phyloP scores from a whole-genome alignment of 2,888 invertebrate species.

The Ochropleura plecta region DNA sequence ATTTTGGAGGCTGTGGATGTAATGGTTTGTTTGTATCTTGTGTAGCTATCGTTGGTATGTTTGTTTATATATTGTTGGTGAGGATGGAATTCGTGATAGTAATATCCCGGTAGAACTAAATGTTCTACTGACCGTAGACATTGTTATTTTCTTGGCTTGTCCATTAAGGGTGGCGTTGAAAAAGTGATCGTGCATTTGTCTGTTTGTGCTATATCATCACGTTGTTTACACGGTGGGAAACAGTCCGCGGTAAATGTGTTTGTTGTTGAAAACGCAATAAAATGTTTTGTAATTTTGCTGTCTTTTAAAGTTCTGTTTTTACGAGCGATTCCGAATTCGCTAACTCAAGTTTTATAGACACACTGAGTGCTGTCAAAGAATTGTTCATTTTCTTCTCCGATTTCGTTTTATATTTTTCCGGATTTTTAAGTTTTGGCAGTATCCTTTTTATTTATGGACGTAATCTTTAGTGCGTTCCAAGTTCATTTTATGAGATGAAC shows the following conservation, averaged over 20 bases:
- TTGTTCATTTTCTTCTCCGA: constrained; percentile 51
- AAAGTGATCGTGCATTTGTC: constrained; percentile 67
- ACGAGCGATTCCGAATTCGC: constrained; percentile 59
- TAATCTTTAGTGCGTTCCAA: constrained; percentile 31
- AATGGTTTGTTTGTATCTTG: constrained; percentile 17
- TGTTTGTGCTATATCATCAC: constrained; percentile 70
- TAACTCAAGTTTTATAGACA: constrained; percentile 54
- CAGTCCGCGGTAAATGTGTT: constrained; percentile 73
- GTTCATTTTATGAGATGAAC: constrained; percentile 46
- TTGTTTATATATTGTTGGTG: too few relatives aligned
- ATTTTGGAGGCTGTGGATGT: constrained; percentile 23
- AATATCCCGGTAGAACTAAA: constrained; percentile 1
- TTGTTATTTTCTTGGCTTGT: constrained; percentile 56
- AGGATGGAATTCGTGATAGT: constrained; percentile 6
- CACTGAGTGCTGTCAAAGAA: constrained; percentile 52
- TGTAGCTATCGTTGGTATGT: too few relatives aligned
- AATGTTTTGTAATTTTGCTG: constrained; percentile 62
- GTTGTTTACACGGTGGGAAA: constrained; percentile 66
- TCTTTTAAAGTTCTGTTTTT: constrained; percentile 57
- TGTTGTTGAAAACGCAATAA: constrained; percentile 64
- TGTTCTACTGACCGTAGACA: constrained; percentile 9
- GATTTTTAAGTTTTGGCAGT: constrained; percentile 46
- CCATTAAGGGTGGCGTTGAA: constrained; percentile 52
- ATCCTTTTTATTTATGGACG: constrained; percentile 33
- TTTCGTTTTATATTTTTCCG: constrained; percentile 53